Evolutionary conservation across 2,113 vertebrate genomes (phyloP), one percentile per base, ranked within the genome.

Genomic region (Ibidorhyncha struthersii): DNA sequence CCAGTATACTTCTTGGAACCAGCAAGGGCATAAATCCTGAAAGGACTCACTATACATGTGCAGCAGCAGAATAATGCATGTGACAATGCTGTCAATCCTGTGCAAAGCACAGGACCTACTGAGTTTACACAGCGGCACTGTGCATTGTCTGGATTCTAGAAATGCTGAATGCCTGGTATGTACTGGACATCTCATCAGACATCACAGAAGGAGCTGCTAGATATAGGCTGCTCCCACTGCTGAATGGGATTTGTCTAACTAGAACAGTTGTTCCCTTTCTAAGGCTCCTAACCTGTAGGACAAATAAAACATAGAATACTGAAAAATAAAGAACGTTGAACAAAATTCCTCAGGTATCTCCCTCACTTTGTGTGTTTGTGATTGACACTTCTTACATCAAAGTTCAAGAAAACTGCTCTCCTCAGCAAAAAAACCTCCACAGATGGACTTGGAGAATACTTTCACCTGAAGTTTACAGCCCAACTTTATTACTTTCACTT

Each of bases 1-100:
- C 36, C 22, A 19, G 23, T 61, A 32, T 32, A 26, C 10, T 55
- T 80, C 40, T 41, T 72, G 12, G n/a, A 80, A 4, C 4, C 12
- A 65, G 4, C 13, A 90, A 76, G 29, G 29, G 20, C 67, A 55
- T 32, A 47, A 67, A 55, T 50, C 72, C 47, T 89, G 20, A 83
- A 86, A 72, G 29, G 36, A 72, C 2, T 6, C 50, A 14, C 1
- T n/a, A 43, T 23, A 2, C 8, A 47, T 0, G 0, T 47, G 11
- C 19, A 86, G 26, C 34, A 53, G 61, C 41, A 85, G 52, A 92
- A 69, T 62, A 69, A 61, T 23, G 13, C 20, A 72, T 32, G 10
- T 14, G 49, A 40, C 58, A 14, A 43, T 71, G 27, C 8, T 53
- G 32, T 34, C 14, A 70, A 18, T 38, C 34, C 30, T 78, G 6